A percentile compares a stretch with the other conserved stretches of the same genome.
phyloP scores from a whole-genome alignment of 2,113 vertebrate species.

The Tricholaema leucomelas region DNA sequence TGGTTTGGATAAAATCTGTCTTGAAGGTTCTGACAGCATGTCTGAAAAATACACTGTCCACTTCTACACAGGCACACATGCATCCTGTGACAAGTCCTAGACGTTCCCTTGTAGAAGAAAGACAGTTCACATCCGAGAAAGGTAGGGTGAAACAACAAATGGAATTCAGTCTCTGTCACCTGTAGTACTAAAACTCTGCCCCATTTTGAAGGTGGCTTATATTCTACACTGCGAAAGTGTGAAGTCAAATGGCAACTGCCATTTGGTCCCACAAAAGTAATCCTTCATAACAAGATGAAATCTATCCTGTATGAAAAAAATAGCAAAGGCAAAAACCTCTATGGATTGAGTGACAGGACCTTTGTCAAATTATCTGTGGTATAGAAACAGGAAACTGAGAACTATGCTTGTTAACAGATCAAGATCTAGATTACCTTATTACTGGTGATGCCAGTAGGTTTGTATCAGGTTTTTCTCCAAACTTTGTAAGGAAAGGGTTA shows the following conservation, averaged over 20 bases:
- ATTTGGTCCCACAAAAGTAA: not conserved
- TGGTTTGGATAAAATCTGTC: constrained; percentile 1
- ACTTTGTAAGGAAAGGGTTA: constrained; percentile 11
- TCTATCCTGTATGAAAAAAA: constrained; percentile 37
- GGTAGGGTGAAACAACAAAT: not conserved
- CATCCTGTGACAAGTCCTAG: not conserved
- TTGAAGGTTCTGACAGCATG: constrained; percentile 2
- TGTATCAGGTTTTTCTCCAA: not conserved
- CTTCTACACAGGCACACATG: not conserved
- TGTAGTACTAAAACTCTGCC: not conserved
- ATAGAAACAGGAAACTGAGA: constrained; percentile 27
- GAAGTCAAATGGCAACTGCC: constrained; percentile 20
- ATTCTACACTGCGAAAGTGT: not conserved
- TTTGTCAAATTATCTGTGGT: not conserved
- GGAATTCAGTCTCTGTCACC: not conserved
- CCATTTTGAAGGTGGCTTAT: not conserved
- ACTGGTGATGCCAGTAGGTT: not conserved
- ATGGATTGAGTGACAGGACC: constrained; percentile 37
- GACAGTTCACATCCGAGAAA: constrained; percentile 33
- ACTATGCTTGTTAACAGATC: not conserved
- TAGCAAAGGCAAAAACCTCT: constrained; percentile 48
- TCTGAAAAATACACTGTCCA: constrained; percentile 4
- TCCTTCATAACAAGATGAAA: constrained; percentile 30
- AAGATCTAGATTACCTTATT: not conserved
- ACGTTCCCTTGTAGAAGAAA: constrained; percentile 12